These are phyloP conservation scores for Etheostoma nigrum DNA, from an alignment of 2,797 vertebrate genomes.

Conservation along the genomic window DNA sequence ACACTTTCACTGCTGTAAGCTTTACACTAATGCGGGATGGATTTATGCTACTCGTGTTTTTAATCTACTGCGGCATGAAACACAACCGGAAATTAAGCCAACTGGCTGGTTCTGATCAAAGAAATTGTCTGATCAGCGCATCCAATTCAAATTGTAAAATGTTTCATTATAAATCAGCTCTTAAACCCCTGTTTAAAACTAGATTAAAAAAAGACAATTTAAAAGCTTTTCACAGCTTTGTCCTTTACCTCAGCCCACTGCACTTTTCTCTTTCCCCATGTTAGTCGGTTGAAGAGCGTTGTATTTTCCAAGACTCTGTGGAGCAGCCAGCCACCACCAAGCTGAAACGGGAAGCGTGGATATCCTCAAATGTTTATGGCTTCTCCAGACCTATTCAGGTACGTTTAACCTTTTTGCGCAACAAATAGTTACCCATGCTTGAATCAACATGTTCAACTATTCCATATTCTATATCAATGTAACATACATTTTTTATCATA, in stretches of 20 bases:
- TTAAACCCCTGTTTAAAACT: not conserved
- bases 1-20: not conserved
- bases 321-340: constrained; percentile 76
- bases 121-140: not conserved
- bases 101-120: not conserved
- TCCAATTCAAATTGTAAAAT: not conserved
- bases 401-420: not conserved
- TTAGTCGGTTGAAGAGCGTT: constrained; percentile 84
- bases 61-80: constrained; percentile 18
- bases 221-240: not conserved
- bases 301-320: constrained; percentile 76
- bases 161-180: not conserved
- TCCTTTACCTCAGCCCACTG: not conserved
- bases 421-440: not conserved
- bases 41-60: constrained; percentile 4
- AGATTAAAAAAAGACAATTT: too few species aligned
- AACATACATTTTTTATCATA: not conserved
- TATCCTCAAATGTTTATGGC: constrained; percentile 83
- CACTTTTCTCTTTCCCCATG: not conserved
- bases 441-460: not conserved
- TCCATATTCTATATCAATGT: not conserved
- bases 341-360: constrained; percentile 84
- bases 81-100: not conserved
- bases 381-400: constrained; percentile 87
- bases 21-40: not conserved